Conservation (phyloP, 2,888 invertebrate genomes). For the Phyto melanocephala region DNA sequence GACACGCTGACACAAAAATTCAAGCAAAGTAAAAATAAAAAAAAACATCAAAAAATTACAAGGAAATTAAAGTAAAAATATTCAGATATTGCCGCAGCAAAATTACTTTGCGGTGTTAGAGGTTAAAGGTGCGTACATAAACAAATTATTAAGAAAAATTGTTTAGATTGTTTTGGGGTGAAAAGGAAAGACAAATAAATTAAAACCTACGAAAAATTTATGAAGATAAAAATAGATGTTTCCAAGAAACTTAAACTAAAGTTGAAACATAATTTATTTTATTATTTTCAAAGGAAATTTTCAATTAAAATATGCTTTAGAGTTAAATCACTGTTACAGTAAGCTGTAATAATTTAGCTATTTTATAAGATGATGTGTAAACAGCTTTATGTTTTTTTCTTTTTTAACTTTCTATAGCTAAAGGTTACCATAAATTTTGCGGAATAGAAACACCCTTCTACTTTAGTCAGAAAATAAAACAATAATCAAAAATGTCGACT, state of each 20-base stretch:
- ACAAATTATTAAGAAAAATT: not conserved
- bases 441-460: not conserved
- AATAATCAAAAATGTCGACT: not conserved
- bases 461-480: not conserved
- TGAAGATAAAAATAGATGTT: no score
- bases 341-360: no score
- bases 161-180: not conserved
- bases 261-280: no score
- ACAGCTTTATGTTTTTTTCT: no score
- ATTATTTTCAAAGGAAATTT: no score
- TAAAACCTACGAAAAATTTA: not conserved
- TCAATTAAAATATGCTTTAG: no score
- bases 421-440: not conserved
- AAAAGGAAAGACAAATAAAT: not conserved
- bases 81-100: not conserved
- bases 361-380: no score
- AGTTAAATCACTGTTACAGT: no score
- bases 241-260: no score
- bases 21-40: not conserved
- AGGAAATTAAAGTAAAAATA: constrained; percentile 26
- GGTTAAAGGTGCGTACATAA: not conserved
- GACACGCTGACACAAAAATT: constrained; percentile 9
- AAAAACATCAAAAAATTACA: not conserved
- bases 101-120: not conserved
- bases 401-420: no score